Evolutionary conservation across 2,113 vertebrate genomes (phyloP).

Genomic region (Otus sunia): DNA sequence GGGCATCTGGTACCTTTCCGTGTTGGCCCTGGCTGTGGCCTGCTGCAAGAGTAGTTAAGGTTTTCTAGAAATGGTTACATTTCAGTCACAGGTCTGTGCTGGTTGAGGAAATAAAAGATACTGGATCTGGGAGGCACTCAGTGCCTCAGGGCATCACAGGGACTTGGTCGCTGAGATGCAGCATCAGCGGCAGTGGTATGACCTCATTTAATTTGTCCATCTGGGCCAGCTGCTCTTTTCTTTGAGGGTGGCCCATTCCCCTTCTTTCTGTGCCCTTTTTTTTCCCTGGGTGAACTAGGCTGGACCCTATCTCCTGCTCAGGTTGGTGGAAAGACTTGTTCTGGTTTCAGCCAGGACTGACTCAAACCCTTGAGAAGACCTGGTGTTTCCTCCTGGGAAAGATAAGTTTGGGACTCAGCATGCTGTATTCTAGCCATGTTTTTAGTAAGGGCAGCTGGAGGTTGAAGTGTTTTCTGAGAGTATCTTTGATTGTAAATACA

Average conservation of each 20-base stretch:
- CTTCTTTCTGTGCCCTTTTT: not conserved
- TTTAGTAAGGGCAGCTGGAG: not conserved
- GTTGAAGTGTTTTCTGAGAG: not conserved
- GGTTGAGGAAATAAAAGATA: not conserved
- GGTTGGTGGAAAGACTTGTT: not conserved
- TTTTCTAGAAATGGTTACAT: not conserved
- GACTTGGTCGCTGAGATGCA: not conserved
- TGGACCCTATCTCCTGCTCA: not conserved
- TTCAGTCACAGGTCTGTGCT: not conserved
- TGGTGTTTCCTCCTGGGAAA: not conserved
- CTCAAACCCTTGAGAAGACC: not conserved
- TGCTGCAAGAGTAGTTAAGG: not conserved
- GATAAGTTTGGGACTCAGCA: not conserved
- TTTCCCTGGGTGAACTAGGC: not conserved
- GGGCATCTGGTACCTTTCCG: not conserved
- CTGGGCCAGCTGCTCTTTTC: not conserved
- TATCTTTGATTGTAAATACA: not conserved
- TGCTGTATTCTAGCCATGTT: not conserved
- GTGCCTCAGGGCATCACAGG: not conserved
- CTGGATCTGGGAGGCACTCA: fast-evolving
- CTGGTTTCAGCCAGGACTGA: not conserved
- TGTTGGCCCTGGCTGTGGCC: fast-evolving
- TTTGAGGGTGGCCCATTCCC: not conserved
- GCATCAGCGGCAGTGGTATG: not conserved
- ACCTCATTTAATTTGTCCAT: not conserved